Conservation (phyloP, 2,888 invertebrate genomes). For the Seladonia tumulorum region DNA sequence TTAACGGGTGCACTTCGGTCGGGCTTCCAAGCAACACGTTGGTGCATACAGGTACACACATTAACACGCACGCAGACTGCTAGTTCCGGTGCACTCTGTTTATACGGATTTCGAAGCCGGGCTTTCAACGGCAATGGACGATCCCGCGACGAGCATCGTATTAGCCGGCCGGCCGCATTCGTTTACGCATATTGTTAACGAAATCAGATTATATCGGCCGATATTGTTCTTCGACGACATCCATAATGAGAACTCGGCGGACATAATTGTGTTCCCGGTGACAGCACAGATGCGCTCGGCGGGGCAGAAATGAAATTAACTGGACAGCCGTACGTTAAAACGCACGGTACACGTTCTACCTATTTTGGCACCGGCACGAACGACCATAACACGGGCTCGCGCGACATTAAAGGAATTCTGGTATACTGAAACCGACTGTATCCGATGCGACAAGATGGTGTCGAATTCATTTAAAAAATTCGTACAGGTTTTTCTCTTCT, state of each 20-base stretch:
- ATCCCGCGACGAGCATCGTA: constrained; percentile 14
- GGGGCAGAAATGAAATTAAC: constrained; percentile 59
- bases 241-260: constrained; percentile 46
- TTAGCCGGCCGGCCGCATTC: constrained; percentile 47
- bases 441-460: background rate
- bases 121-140: background rate
- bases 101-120: constrained; percentile 1
- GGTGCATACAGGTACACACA: background rate
- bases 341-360: constrained; percentile 28
- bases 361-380: background rate
- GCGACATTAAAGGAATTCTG: background rate
- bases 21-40: constrained; percentile 7
- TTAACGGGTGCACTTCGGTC: background rate
- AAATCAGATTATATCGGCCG: constrained; percentile 60
- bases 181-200: constrained; percentile 65
- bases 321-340: constrained; percentile 46
- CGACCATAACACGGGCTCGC: background rate
- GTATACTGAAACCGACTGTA: background rate
- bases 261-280: constrained; percentile 61
- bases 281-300: constrained; percentile 32
- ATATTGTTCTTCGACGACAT: constrained; percentile 65
- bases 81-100: background rate
- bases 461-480: background rate
- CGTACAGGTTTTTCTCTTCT: too few species aligned
- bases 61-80: background rate